Percentiles rank a stretch among this genome's conserved stretches.
phyloP scores from a whole-genome alignment of 2,113 vertebrate species.

The Elgaria multicarinata region DNA sequence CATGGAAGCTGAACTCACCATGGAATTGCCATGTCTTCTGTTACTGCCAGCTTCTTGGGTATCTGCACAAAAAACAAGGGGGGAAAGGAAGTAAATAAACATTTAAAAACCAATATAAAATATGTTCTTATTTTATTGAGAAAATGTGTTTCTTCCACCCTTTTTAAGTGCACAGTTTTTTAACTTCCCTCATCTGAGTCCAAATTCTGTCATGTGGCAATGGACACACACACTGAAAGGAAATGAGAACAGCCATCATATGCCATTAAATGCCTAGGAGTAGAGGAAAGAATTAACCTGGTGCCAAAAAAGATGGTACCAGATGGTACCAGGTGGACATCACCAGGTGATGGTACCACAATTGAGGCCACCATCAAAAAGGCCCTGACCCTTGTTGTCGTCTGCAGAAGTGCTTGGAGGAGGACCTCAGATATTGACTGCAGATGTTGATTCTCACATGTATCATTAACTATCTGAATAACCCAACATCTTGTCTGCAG shows the following conservation, averaged over 20 bases:
- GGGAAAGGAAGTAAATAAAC: not conserved
- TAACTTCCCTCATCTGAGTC: slow-evolving; percentile 19
- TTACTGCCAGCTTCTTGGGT: slow-evolving; percentile 83
- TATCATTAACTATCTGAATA: not conserved
- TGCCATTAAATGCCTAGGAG: no score
- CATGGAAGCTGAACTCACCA: slow-evolving; percentile 88
- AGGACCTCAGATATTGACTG: no score
- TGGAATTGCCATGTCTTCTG: slow-evolving; percentile 85
- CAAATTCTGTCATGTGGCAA: not conserved
- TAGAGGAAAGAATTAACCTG: no score
- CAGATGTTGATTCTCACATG: not conserved
- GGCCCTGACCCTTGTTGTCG: no score
- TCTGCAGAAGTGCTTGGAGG: no score
- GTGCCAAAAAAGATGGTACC: no score
- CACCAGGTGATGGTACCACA: no score
- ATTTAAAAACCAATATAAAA: slow-evolving; percentile 2
- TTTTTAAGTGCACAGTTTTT: not conserved
- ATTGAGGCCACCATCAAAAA: no score
- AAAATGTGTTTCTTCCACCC: not conserved
- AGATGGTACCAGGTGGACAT: no score
- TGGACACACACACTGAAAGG: not conserved
- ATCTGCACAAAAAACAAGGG: slow-evolving; percentile 76
- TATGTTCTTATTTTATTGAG: slow-evolving; percentile 22
- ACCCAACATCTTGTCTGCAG: not conserved
- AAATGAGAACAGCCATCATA: not conserved